Base-by-base conservation (phyloP, 1,140 invertebrate genomes). In the Brachionus asplanchnoidis region DNA sequence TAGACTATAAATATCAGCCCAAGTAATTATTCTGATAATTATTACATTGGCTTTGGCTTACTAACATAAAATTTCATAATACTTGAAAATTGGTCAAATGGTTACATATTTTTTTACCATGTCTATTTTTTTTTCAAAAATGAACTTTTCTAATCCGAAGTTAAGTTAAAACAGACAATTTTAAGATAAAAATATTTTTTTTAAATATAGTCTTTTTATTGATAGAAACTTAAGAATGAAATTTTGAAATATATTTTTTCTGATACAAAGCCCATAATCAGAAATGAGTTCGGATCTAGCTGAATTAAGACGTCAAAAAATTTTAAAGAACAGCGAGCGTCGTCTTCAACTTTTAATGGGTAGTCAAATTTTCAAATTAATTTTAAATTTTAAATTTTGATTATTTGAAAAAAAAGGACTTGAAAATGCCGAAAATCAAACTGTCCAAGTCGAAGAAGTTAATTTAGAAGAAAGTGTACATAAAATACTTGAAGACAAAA, bases 221-320 rank as follows among this genome's bases (percentile, higher is more conserved):
- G 23, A 23, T 32, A 53, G 0, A 56, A 65, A 56, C 7, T 32
- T 28, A 1, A 32, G 28, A 80, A 53, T 50, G 28, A 56, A 56
- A n/a, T 12, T 60, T 53, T 80, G 40, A 36, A 9, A 9, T 11
- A 42, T 17, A 8, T 20, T 42, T 17, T 42, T 42, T 68, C 20
- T 14, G 32, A 68, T 11, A 68, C 20, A 68, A 68, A 68, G 20
- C 68, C 68, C 11, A n/a, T 20, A 36, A 20, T 20, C 11, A 23
- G 23, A 82, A 26, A 82, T 82, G 79, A 82, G 53, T 65, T 20
- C 65, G n/a, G 65, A 68, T 68, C 26, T n/a, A 36, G 79, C 79
- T 68, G 79, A 82, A n/a, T 68, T 82, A n/a, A 60, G 79, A 20
- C 79, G 79, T 65, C 79, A 82, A 46, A 82, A 82, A 65, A 82